These are phyloP conservation scores for Adelosebastes latens DNA, from an alignment of 2,797 vertebrate genomes.

Conservation along the genomic window DNA sequence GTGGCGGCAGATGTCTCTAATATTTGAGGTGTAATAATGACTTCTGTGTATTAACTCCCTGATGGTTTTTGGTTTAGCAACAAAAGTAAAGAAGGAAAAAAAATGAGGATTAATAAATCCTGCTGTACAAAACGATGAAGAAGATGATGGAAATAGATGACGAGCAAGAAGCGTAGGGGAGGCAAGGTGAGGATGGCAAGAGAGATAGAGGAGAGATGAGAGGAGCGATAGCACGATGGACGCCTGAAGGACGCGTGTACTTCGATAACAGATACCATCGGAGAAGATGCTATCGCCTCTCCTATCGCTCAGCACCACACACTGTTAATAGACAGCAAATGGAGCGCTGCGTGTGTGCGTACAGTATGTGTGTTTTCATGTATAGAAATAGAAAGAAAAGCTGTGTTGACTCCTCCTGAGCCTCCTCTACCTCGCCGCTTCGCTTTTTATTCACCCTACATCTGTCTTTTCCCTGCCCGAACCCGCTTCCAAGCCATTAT, in stretches of 20 bases:
- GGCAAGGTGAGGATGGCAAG: slow-evolving; percentile 65
- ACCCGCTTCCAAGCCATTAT: slow-evolving; percentile 71
- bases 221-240: slow-evolving; percentile 73
- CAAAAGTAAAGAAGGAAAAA: not conserved
- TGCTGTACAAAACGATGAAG: not conserved
- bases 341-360: slow-evolving; percentile 46
- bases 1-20: no score
- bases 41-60: not conserved
- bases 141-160: not conserved
- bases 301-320: slow-evolving; percentile 75
- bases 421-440: slow-evolving; percentile 41
- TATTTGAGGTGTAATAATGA: no score
- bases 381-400: not conserved
- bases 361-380: slow-evolving; percentile 12
- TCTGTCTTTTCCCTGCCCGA: slow-evolving; percentile 70
- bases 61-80: not conserved
- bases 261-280: slow-evolving; percentile 85
- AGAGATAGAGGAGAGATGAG: slow-evolving; percentile 76
- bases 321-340: slow-evolving; percentile 82
- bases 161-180: slow-evolving; percentile 36
- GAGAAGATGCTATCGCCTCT: slow-evolving; percentile 79
- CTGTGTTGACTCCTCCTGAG: slow-evolving; percentile 11
- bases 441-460: slow-evolving; percentile 52
- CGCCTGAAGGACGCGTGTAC: slow-evolving; percentile 84
- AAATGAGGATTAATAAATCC: not conserved